Percentiles rank a stretch among this genome's conserved stretches.
phyloP scores from a whole-genome alignment of 2,113 vertebrate genomes.

The Gallinago paraguaiae region DNA sequence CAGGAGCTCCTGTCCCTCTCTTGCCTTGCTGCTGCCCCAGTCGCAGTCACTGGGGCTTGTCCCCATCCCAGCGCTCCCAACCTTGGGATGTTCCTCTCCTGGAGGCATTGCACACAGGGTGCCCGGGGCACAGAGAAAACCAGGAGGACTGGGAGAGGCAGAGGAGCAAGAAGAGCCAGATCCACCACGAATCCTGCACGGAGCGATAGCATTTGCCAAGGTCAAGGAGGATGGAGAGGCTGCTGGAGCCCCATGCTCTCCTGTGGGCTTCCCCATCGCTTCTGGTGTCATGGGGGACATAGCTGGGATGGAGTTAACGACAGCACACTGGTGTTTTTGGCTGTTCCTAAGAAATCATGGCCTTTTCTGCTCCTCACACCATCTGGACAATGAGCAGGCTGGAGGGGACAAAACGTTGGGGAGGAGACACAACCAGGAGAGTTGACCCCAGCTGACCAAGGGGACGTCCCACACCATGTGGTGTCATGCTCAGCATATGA shows the following conservation, averaged over 20 bases:
- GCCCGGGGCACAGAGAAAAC: not conserved
- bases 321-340: not conserved
- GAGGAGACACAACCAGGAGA: not conserved
- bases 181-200: not conserved
- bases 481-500: not conserved
- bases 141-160: not conserved
- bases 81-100: not conserved
- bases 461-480: not conserved
- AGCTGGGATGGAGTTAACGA: not conserved
- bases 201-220: not conserved
- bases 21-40: not conserved
- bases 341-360: not conserved
- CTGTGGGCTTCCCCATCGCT: not conserved
- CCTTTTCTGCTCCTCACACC: not conserved
- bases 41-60: not conserved
- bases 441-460: not conserved
- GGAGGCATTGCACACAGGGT: not conserved
- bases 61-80: accelerated
- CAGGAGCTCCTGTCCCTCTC: not conserved
- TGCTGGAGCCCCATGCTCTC: not conserved
- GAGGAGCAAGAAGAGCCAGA: not conserved
- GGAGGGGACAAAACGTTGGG: not conserved
- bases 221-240: not conserved
- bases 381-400: not conserved
- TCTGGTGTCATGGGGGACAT: not conserved